A percentile compares a stretch with the other conserved stretches of the same genome.
Conservation (phyloP, 2,113 vertebrate genomes). For the Nymphicus hollandicus region DNA sequence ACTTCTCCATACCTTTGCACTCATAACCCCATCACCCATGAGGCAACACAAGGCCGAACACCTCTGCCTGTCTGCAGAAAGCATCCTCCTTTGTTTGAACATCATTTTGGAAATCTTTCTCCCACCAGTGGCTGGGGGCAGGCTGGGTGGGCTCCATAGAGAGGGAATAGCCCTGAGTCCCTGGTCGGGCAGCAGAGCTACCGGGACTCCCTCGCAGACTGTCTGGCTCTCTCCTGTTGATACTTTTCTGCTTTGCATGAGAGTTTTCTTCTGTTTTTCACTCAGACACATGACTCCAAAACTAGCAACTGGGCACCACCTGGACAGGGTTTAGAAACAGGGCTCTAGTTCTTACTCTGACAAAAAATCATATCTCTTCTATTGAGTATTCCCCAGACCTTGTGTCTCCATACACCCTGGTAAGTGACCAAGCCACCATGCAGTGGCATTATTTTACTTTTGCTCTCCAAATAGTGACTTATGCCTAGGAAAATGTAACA, state of each 20-base stretch:
- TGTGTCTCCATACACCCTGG: background rate
- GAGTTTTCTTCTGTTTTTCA: constrained; percentile 8
- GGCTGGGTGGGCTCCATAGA: fast-evolving
- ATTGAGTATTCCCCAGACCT: background rate
- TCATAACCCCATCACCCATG: background rate
- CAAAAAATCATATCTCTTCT: background rate
- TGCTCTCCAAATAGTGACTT: background rate
- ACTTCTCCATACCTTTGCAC: background rate
- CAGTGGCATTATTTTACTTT: background rate
- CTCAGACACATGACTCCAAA: constrained; percentile 13
- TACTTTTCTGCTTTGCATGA: constrained; percentile 33
- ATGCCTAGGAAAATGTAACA: background rate
- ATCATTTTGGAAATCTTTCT: background rate
- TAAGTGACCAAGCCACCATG: background rate
- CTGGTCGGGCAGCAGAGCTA: fast-evolving
- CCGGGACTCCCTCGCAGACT: background rate
- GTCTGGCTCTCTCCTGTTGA: background rate
- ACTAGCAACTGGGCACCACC: background rate
- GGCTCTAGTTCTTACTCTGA: constrained; percentile 5
- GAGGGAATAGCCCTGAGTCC: background rate
- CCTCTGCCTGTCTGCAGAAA: background rate
- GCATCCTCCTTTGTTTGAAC: background rate
- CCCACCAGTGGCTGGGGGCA: fast-evolving
- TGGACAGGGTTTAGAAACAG: constrained; percentile 18
- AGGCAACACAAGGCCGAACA: background rate